Evolutionary conservation across 2,113 vertebrate genomes (phyloP).

Genomic region (Chlorodrepanis virens): DNA sequence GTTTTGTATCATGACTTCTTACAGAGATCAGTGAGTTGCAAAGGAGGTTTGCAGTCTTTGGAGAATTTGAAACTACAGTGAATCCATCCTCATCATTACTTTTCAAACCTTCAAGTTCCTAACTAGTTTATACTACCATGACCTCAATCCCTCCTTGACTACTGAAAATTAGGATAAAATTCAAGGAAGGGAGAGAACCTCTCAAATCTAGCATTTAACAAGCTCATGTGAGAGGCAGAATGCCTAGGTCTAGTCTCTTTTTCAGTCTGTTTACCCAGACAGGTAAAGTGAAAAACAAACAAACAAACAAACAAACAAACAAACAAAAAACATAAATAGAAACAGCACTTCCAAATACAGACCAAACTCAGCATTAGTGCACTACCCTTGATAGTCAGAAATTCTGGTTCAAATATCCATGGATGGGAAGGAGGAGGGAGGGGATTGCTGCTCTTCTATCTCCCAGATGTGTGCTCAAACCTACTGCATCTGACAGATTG

Average conservation of each 20-base stretch:
- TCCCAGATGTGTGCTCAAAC: background rate
- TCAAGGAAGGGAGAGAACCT: background rate
- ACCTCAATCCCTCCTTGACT: background rate
- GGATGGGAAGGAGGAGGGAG: background rate
- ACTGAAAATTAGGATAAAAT: background rate
- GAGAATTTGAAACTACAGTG: background rate
- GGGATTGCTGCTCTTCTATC: background rate
- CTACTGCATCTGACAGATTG: background rate
- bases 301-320: background rate
- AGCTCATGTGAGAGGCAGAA: background rate
- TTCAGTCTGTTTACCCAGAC: background rate
- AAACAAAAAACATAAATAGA: background rate
- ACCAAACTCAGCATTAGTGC: background rate
- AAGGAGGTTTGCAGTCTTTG: background rate
- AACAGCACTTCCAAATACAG: background rate
- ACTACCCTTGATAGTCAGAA: background rate
- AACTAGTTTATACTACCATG: background rate
- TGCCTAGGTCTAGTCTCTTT: background rate
- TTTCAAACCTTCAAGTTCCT: background rate
- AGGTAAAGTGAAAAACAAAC: background rate
- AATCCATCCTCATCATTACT: background rate
- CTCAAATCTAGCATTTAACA: background rate
- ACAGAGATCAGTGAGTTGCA: background rate
- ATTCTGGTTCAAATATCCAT: background rate
- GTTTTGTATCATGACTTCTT: background rate